phyloP scores from a whole-genome alignment of 1,140 invertebrate genomes.

The Ladona fulva region DNA sequence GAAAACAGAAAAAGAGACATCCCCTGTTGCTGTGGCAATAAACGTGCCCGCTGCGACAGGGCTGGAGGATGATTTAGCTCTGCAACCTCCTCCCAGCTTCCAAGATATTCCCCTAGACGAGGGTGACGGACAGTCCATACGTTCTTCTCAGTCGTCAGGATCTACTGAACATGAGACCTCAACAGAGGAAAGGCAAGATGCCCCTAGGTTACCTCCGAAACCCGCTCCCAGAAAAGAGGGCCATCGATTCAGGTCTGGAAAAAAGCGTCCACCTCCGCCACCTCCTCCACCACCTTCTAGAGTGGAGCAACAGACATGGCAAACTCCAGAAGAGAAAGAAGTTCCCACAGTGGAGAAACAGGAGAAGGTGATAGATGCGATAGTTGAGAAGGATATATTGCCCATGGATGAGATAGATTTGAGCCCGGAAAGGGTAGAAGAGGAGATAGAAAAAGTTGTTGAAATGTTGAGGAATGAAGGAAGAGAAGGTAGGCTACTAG shows the following conservation, averaged over 20 bases:
- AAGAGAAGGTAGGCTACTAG: slow-evolving; percentile 13
- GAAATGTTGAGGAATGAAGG: slow-evolving; percentile 12
- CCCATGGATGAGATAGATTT: not conserved
- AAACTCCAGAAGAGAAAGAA: not conserved
- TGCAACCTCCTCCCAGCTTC: slow-evolving; percentile 43
- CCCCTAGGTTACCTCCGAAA: slow-evolving; percentile 33
- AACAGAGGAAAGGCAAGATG: slow-evolving; percentile 28
- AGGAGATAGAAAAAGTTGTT: not conserved
- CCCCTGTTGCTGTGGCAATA: slow-evolving; percentile 11
- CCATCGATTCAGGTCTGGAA: slow-evolving; percentile 24
- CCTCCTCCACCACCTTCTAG: slow-evolving; percentile 30
- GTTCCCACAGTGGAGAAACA: not conserved
- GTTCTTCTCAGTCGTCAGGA: slow-evolving; percentile 34
- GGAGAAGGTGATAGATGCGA: not conserved
- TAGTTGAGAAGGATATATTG: too few relatives aligned
- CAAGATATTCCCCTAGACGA: slow-evolving; percentile 44
- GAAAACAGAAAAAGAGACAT: not conserved
- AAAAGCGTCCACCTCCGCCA: slow-evolving; percentile 39
- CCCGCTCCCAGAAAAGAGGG: slow-evolving; percentile 35
- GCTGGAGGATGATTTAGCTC: slow-evolving; percentile 25
- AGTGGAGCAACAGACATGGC: not conserved
- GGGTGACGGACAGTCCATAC: slow-evolving; percentile 37
- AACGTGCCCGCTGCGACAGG: slow-evolving; percentile 11
- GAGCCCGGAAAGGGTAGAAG: not conserved
- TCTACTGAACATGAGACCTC: slow-evolving; percentile 34